These are phyloP conservation scores for Dendropsophus ebraccatus DNA, from an alignment of 2,113 vertebrate genomes.

Conservation along the genomic window DNA sequence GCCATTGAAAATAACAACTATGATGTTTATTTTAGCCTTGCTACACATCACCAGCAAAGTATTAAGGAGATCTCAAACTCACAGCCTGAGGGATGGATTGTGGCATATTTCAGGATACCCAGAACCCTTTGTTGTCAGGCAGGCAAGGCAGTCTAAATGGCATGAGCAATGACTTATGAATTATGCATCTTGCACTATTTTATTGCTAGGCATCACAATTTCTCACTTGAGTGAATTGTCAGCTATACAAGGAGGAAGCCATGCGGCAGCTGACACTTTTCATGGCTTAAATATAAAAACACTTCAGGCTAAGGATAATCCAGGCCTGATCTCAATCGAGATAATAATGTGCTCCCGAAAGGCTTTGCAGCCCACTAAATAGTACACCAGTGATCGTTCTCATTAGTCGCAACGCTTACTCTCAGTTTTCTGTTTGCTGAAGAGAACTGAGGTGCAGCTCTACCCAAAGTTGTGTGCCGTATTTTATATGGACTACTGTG, in stretches of 20 bases:
- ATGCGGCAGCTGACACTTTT: slow-evolving; percentile 24
- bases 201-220: slow-evolving; percentile 39
- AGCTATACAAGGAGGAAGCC: slow-evolving; percentile 21
- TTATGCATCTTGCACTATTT: slow-evolving; percentile 45
- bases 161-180: slow-evolving; percentile 44
- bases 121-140: not conserved
- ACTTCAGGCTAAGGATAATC: slow-evolving; percentile 38
- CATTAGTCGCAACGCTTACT: not conserved
- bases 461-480: not conserved
- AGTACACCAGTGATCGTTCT: slow-evolving; percentile 10
- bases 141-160: slow-evolving; percentile 10
- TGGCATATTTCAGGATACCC: slow-evolving; percentile 5
- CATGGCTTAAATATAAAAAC: not conserved
- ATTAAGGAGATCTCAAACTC: not conserved
- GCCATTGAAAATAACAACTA: not conserved
- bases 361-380: slow-evolving; percentile 14
- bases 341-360: slow-evolving; percentile 30
- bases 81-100: not conserved
- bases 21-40: slow-evolving; percentile 5
- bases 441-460: not conserved
- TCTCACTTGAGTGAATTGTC: slow-evolving; percentile 44
- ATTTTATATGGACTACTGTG: not conserved
- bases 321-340: slow-evolving; percentile 18
- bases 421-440: not conserved
- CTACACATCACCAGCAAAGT: not conserved